Conservation (phyloP, 2,888 invertebrate species). For the Ormyrus pomaceus region DNA sequence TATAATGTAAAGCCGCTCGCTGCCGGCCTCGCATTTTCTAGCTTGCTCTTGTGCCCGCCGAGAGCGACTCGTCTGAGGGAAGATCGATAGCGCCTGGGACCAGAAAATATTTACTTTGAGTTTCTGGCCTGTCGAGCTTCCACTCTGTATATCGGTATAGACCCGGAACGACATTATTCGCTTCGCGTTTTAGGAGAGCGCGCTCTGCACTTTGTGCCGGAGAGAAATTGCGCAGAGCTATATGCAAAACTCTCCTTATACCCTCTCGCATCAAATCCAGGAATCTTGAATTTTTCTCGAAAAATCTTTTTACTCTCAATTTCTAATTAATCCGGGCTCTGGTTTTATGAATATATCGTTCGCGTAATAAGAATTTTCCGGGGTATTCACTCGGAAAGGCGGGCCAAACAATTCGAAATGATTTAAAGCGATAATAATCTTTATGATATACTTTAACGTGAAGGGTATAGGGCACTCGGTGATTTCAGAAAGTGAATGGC, state of each 20-base stretch:
- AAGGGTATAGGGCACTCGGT: neutral
- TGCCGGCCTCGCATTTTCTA: slow-evolving; percentile 3
- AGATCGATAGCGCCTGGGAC: slow-evolving; percentile 34
- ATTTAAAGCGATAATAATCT: slow-evolving; percentile 18
- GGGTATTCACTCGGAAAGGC: neutral
- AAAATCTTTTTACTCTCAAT: too few relatives aligned
- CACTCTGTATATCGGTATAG: neutral
- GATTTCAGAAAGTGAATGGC: neutral
- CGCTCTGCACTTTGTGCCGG: slow-evolving; percentile 16
- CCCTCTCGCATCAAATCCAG: too few relatives aligned
- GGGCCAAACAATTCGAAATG: slow-evolving; percentile 11
- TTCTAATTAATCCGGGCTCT: too few relatives aligned
- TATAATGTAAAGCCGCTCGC: slow-evolving; percentile 19
- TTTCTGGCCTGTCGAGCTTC: slow-evolving; percentile 19
- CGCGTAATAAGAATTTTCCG: too few relatives aligned
- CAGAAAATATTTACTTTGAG: slow-evolving; percentile 48
- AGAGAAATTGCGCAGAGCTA: neutral
- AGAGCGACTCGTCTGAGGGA: too few relatives aligned
- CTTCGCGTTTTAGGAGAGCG: neutral
- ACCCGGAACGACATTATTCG: slow-evolving; percentile 17
- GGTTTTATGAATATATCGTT: too few relatives aligned
- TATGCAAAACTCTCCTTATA: too few relatives aligned
- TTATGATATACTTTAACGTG: neutral
- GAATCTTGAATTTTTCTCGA: too few relatives aligned
- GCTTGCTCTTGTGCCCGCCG: neutral